phyloP scores from a whole-genome alignment of 2,888 invertebrate species.

The Microctonus aethiopoides region DNA sequence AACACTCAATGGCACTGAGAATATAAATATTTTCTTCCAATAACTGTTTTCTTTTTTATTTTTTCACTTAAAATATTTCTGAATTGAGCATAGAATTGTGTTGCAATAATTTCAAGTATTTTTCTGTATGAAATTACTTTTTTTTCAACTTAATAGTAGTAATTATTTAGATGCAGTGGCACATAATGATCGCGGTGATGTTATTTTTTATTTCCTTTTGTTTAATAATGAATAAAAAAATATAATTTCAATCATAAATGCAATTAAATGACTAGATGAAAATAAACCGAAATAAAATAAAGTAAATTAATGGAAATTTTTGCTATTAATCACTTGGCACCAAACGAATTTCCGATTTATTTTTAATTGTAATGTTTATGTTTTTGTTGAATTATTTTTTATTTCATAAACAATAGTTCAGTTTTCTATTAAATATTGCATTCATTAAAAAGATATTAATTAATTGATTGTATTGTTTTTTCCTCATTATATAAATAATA shows the following conservation, averaged over 20 bases:
- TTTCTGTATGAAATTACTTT: background rate
- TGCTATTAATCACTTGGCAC: constrained; percentile 56
- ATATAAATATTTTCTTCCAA: background rate
- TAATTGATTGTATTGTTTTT: background rate
- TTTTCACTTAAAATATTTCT: background rate
- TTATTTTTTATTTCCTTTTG: background rate
- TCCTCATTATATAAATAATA: no score
- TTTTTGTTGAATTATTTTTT: no score
- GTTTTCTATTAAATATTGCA: background rate
- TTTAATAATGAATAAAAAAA: background rate
- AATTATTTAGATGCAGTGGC: background rate
- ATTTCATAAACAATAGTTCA: background rate
- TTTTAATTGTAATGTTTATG: no score
- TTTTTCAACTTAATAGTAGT: background rate
- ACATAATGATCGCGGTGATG: background rate
- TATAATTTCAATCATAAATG: constrained; percentile 2
- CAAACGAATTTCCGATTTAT: constrained; percentile 40
- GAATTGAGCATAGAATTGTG: background rate
- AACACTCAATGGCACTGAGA: constrained; percentile 16
- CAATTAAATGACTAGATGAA: constrained; percentile 20
- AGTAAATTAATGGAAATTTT: background rate
- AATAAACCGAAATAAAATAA: background rate
- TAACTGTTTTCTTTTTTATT: background rate
- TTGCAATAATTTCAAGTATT: background rate
- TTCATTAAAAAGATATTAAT: background rate